A percentile compares a stretch with the other conserved stretches of the same genome.
Evolutionary conservation across 1,140 invertebrate genomes (phyloP).

Genomic region (Ylistrum balloti): DNA sequence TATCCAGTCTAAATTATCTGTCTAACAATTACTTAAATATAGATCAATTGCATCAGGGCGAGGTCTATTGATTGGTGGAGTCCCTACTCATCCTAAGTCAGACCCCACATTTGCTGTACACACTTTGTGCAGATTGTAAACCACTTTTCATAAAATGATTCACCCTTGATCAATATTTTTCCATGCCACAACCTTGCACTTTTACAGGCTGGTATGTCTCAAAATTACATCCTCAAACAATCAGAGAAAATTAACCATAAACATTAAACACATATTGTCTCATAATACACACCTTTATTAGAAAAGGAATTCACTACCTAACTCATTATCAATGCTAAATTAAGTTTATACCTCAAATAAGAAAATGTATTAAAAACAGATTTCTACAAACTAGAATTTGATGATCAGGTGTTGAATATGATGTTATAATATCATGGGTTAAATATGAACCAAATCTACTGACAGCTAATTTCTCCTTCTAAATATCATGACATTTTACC

Average conservation of each 20-base stretch:
- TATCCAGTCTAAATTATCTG: constrained; percentile 15
- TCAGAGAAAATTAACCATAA: not conserved
- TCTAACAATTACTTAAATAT: not conserved
- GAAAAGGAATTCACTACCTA: too few relatives aligned
- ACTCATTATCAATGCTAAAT: too few relatives aligned
- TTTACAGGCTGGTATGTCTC: not conserved
- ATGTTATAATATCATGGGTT: too few relatives aligned
- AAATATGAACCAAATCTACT: too few relatives aligned
- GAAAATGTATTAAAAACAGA: too few relatives aligned
- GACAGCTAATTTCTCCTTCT: too few relatives aligned
- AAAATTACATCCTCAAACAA: not conserved
- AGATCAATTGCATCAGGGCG: not conserved
- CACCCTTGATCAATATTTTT: not conserved
- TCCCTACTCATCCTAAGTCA: not conserved
- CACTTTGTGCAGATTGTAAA: constrained; percentile 26
- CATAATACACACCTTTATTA: too few relatives aligned
- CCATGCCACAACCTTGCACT: constrained; percentile 21
- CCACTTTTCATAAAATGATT: constrained; percentile 39
- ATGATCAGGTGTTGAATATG: too few relatives aligned
- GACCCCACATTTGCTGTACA: not conserved
- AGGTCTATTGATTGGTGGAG: not conserved
- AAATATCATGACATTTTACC: too few relatives aligned
- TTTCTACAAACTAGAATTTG: too few relatives aligned
- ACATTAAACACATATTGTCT: too few relatives aligned
- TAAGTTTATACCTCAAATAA: too few relatives aligned